Evolutionary conservation across 2,888 invertebrate genomes (phyloP), one percentile per base, ranked within the genome.

Genomic region (Phengaris alcon): DNA sequence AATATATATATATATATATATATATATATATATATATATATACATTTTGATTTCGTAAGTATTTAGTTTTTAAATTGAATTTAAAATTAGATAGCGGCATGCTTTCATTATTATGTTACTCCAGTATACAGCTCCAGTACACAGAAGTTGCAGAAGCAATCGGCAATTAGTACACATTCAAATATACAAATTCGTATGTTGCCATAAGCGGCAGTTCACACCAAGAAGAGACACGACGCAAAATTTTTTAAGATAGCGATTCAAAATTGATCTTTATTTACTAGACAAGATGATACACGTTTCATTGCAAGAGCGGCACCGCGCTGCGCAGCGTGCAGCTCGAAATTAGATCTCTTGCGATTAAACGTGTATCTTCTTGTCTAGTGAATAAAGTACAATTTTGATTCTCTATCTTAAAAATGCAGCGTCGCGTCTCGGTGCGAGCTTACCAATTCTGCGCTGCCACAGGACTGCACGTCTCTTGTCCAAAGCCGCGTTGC

Each of bases 11-110:
- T 52, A 72, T n/a, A 54, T 72, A 70, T 70, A 22, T 22, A 54
- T 72, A 70, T 70, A 22, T 22, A 54, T 72, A 70, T 70, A 22
- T 22, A 54, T 72, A 70, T 70, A 22, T 22, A 22, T 22, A 72
- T 52, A 72, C 69, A 69, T 8, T 59, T 69, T 64, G 35, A 6
- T 51, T 51, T 51, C 70, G 48, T 69, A 15, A 15, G 64, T 22
- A 35, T 22, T 70, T 70, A 51, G 15, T 22, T 44, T 15, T 51
- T 15, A 15, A 22, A 64, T 59, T 15, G 7, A 15, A 7, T n/a
- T 69, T 8, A 69, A 35, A 48, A 9, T 69, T 22, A 51, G 9
- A 15, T 70, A 70, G 46, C 48, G 12, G 22, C 48, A 22, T 70
- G 69, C 9, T 12, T 70, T 70, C 0, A 1, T 51, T 13, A 6